Evolutionary conservation across 2,113 vertebrate species (phyloP), one percentile per base, ranked within the genome.

Genomic region (Anser brachyrhynchus): DNA sequence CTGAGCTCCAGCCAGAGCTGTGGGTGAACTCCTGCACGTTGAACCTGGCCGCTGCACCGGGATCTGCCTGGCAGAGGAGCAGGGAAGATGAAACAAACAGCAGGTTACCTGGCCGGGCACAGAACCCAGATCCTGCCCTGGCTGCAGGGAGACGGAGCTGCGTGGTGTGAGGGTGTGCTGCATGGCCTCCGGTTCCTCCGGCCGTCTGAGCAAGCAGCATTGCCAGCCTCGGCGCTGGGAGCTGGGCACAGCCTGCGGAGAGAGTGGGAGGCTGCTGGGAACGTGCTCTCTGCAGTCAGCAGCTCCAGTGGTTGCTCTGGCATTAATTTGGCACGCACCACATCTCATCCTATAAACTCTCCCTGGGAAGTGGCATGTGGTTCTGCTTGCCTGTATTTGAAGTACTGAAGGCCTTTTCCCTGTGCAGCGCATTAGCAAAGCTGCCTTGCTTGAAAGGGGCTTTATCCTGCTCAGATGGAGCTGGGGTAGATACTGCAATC

Each of bases 361-460:
- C 87, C 55, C 91, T 87, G 96, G 93, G 89, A 96, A 96, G 93
- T 84, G 86, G 87, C 77, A 22, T 73, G 92, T 93, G 81, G 89
- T 95, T 94, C 81, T 0, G 8, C 62, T 86, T 52, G 54, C 81
- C 87, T 92, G 0, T 78, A 29, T 88, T 66, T 94, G 83, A 93
- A 96, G 83, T 67, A 92, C 71, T 64, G 57, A 85, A 95, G 74
- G 84, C 67, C 67, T 82, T 91, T 85, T 90, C 69, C 79, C 61
- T 87, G 87, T 44, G 70, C 55, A 94, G 74, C 55, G 13, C 51
- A 71, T 82, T 64, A 79, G 62, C 70, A 83, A 83, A 92, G 84
- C 90, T 93, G 89, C 91, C 77, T 85, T 37, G 77, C 91, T 92
- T 91, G 84, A 72, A 91, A 84, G 90, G 51, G 70, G 70, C 66